Conservation (phyloP, 1,140 invertebrate species). For the Musca vetustissima region DNA sequence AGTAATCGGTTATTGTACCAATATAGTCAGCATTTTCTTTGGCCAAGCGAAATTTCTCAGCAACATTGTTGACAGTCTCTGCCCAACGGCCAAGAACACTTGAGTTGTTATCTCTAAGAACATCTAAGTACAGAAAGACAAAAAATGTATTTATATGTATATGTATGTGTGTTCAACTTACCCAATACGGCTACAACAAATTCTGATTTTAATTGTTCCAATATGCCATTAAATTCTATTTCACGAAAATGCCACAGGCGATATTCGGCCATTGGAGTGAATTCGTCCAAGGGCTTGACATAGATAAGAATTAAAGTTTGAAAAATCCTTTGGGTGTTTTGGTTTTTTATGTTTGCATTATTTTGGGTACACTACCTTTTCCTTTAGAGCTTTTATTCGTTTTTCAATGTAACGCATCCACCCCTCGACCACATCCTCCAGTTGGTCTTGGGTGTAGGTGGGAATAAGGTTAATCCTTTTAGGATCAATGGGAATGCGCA, state of each 20-base stretch:
- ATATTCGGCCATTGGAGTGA: conserved; percentile 79
- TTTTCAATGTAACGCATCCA: conserved; percentile 68
- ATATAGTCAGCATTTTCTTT: conserved; percentile 85
- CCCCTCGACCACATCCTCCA: conserved; percentile 65
- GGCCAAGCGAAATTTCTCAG: conserved; percentile 73
- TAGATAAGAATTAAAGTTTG: background rate
- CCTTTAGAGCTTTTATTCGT: conserved; percentile 59
- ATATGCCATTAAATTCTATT: conserved; percentile 70
- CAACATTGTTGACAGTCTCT: conserved; percentile 61
- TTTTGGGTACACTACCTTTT: conserved; percentile 58
- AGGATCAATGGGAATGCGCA: conserved; percentile 56
- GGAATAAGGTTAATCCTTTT: conserved; percentile 57
- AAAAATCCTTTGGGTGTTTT: conserved; percentile 10
- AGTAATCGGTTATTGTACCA: conserved; percentile 75
- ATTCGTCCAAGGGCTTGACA: conserved; percentile 60
- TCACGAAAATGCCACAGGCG: conserved; percentile 81
- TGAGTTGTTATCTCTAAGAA: conserved; percentile 59
- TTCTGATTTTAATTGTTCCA: conserved; percentile 78
- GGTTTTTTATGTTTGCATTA: no score
- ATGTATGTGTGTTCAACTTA: conserved; percentile 10
- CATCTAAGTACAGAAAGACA: background rate
- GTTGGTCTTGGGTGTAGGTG: conserved; percentile 58
- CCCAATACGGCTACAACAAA: conserved; percentile 65
- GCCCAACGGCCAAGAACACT: conserved; percentile 59
- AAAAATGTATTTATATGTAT: background rate